phyloP scores from a whole-genome alignment of 2,113 vertebrate species.

The Pungitius pungitius region DNA sequence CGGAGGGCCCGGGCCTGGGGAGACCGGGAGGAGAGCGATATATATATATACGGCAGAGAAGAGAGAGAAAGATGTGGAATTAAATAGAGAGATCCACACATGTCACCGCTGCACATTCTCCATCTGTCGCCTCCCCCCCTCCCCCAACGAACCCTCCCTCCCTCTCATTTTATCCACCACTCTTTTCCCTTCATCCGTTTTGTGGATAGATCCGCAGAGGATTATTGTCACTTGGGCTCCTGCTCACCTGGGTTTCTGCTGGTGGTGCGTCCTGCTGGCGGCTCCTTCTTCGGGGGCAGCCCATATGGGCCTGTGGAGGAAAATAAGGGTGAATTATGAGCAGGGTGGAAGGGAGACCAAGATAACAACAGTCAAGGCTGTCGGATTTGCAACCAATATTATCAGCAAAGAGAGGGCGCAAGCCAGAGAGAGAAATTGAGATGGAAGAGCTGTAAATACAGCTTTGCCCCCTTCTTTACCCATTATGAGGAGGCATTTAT shows the following conservation, averaged over 20 bases:
- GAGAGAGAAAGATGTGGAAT: constrained; percentile 69
- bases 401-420: constrained; percentile 19
- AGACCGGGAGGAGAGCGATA: constrained; percentile 47
- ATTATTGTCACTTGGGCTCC: constrained; percentile 52
- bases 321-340: constrained; percentile 28
- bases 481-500: constrained; percentile 57
- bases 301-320: constrained; percentile 76
- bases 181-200: constrained; percentile 65
- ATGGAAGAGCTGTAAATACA: constrained; percentile 49
- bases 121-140: constrained; percentile 72
- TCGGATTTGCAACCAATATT: constrained; percentile 30
- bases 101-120: constrained; percentile 75
- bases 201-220: constrained; percentile 43
- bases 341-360: constrained; percentile 1
- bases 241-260: constrained; percentile 79
- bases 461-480: constrained; percentile 29
- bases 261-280: constrained; percentile 77
- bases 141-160: constrained; percentile 32
- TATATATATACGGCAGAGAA: constrained; percentile 23
- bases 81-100: constrained; percentile 78
- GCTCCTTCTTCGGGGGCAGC: constrained; percentile 79
- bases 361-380: constrained; percentile 8
- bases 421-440: constrained; percentile 32
- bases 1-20: constrained; percentile 52
- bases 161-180: constrained; percentile 50